Conservation (phyloP, 1,140 invertebrate species). For the Drosophila repleta region DNA sequence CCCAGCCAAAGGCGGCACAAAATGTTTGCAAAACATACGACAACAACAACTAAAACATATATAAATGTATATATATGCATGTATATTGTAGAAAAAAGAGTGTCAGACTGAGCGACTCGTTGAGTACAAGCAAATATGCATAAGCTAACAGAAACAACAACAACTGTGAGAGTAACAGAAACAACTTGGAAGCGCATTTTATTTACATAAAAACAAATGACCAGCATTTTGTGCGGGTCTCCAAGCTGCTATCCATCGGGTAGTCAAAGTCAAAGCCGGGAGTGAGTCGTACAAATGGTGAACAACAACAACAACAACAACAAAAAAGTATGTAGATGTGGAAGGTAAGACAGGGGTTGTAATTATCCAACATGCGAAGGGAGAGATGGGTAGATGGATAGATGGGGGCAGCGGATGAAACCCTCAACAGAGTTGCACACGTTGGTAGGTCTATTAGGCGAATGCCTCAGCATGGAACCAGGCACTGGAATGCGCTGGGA, state of each 20-base stretch:
- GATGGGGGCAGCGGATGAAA: slow-evolving; percentile 13
- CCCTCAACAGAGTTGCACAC: slow-evolving; percentile 41
- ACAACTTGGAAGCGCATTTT: slow-evolving; percentile 64
- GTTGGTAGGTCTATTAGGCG: slow-evolving; percentile 42
- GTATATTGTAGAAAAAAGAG: slow-evolving; percentile 41
- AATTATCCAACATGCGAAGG: slow-evolving; percentile 48
- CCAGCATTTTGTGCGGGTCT: slow-evolving; percentile 71
- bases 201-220: slow-evolving; percentile 82
- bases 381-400: not conserved
- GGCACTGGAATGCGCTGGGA: slow-evolving; percentile 63
- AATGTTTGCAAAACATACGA: slow-evolving; percentile 65
- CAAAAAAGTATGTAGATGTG: not conserved
- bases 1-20: slow-evolving; percentile 45
- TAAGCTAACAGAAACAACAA: slow-evolving; percentile 38
- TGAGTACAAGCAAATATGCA: slow-evolving; percentile 53
- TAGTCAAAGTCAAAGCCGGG: slow-evolving; percentile 34
- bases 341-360: slow-evolving; percentile 61
- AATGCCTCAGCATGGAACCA: slow-evolving; percentile 3
- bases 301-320: slow-evolving; percentile 7
- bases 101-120: slow-evolving; percentile 40
- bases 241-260: slow-evolving; percentile 22
- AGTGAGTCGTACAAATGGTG: slow-evolving; percentile 49
- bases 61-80: slow-evolving; percentile 2
- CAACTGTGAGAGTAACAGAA: slow-evolving; percentile 3
- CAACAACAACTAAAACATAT: slow-evolving; percentile 28